Evolutionary conservation across 1,140 invertebrate genomes (phyloP).

Genomic region (Olivierus martensii): DNA sequence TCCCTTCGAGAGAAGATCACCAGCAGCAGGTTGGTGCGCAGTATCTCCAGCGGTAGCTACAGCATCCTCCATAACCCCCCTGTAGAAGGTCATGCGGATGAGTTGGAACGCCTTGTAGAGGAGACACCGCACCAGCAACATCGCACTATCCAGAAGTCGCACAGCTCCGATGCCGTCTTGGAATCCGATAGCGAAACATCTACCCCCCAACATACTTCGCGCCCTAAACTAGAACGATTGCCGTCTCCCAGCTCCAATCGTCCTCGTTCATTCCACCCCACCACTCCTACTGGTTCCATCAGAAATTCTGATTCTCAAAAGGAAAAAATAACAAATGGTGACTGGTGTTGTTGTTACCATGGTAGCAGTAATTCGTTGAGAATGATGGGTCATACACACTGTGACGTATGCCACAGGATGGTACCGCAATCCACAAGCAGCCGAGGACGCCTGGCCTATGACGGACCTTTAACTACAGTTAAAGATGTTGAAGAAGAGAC

Average conservation of each 20-base stretch:
- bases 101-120: conserved; percentile 17
- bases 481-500: conserved; percentile 14
- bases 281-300: conserved; percentile 5
- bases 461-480: conserved; percentile 11
- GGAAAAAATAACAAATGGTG: conserved; percentile 3
- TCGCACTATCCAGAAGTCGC: conserved; percentile 17
- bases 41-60: conserved; percentile 22
- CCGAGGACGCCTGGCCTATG: conserved; percentile 4
- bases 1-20: conserved; percentile 15
- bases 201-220: conserved; percentile 14
- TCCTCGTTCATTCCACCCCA: neutral
- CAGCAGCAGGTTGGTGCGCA: conserved; percentile 19
- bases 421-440: neutral
- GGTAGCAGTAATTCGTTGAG: neutral
- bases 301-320: conserved; percentile 8
- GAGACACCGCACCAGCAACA: conserved; percentile 15
- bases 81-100: conserved; percentile 13
- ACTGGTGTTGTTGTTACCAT: neutral
- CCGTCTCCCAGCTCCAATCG: neutral
- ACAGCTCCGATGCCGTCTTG: conserved; percentile 22
- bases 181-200: conserved; percentile 18
- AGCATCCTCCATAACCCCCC: conserved; percentile 17
- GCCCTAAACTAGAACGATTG: neutral
- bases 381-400: neutral
- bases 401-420: neutral